These are phyloP conservation scores for Brachyhypopomus occidentalis DNA, from an alignment of 2,113 vertebrate species.

Conservation along the genomic window DNA sequence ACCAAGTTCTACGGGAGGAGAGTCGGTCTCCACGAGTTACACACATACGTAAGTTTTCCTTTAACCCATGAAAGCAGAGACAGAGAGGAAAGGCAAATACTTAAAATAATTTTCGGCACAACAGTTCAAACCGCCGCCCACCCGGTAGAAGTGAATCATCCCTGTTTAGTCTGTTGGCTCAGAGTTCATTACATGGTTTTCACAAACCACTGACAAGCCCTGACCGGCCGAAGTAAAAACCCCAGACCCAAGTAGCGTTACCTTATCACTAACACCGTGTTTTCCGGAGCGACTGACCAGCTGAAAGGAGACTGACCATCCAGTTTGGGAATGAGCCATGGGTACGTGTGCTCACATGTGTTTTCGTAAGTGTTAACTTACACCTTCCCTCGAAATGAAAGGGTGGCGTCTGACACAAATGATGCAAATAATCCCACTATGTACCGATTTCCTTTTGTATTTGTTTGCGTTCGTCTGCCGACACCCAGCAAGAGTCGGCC, in stretches of 20 bases:
- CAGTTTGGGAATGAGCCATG: not conserved
- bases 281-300: not conserved
- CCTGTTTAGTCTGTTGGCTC: not conserved
- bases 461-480: constrained; percentile 14
- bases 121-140: too few species aligned
- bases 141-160: too few species aligned
- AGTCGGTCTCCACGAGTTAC: too few species aligned
- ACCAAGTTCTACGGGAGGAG: too few species aligned
- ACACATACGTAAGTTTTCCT: too few species aligned
- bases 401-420: not conserved
- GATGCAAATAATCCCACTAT: constrained; percentile 6
- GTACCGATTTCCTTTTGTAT: constrained; percentile 8
- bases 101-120: too few species aligned
- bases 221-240: too few species aligned
- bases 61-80: too few species aligned
- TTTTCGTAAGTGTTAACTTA: not conserved
- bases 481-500: not conserved
- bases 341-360: not conserved
- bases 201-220: not conserved
- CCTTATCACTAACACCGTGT: not conserved
- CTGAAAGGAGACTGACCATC: not conserved
- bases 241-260: too few species aligned
- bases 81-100: too few species aligned
- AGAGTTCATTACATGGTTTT: not conserved
- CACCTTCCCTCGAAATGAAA: not conserved